Base-by-base conservation (phyloP, 2,888 invertebrate genomes). In the Drosophila fungiperda region DNA sequence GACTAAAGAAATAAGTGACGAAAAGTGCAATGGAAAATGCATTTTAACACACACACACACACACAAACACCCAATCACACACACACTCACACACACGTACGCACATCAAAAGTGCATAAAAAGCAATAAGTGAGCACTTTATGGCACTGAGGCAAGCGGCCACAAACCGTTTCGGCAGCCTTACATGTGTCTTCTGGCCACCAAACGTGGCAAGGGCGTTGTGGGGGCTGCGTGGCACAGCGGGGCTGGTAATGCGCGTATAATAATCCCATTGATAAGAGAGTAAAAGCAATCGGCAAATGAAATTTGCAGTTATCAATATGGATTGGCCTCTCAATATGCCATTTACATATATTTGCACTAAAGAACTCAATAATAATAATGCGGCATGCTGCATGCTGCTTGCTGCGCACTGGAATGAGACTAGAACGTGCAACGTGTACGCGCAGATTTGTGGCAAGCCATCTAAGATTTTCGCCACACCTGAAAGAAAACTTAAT, bases 91-190 rank as follows among this genome's bases (percentile, higher is more conserved):
- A 32, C 48, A 64, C 36, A 26, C 12, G 15, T 50, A 55, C 68
- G 65, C 69, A 66, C 76, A 85, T 87, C 82, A 87, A 87, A 89
- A 78, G 78, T 76, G 86, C 83, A 85, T 85, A 82, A 89, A 85
- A 85, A 84, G 85, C 86, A 79, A 84, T 89, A 85, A 85, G 84
- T 84, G 78, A 68, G 62, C 75, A 80, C 72, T 85, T 85, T 87
- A 87, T 85, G 82, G 73, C 82, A 69, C 72, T 73, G 75, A 69
- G 76, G 74, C 84, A 87, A 72, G 63, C 64, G 58, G 23, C 77
- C 57, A 40, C 81, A 26, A 57, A 32, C n/a, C 32, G 75, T 86
- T 85, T 85, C 77, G 83, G 86, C 80, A 87, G 68, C 83, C 81
- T 73, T 79, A 82, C 83, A 86, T 83, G 69, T 80, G 76, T 72